These are phyloP conservation scores for Rhizoglyphus robini DNA, from an alignment of 1,140 invertebrate genomes.

Conservation along the genomic window DNA sequence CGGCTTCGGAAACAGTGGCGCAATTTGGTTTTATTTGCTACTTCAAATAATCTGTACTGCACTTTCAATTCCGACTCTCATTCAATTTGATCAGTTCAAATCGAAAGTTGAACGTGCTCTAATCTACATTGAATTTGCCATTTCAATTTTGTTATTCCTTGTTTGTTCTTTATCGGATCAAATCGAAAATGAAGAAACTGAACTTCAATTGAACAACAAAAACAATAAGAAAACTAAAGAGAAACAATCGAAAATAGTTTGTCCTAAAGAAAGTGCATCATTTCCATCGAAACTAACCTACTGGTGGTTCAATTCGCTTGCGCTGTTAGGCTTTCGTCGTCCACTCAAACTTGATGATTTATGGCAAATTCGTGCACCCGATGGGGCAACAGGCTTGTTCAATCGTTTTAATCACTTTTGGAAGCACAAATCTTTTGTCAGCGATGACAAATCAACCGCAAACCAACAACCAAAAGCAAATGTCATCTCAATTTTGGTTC, in stretches of 20 bases:
- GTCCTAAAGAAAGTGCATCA: constrained; percentile 76
- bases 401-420: neutral
- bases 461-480: neutral
- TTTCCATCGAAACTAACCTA: constrained; percentile 48
- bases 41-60: neutral
- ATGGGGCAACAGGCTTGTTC: neutral
- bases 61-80: neutral
- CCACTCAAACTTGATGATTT: constrained; percentile 1
- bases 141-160: neutral
- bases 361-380: neutral
- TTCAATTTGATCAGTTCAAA: neutral
- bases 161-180: neutral
- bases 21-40: constrained; percentile 16
- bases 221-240: neutral
- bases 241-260: constrained; percentile 31
- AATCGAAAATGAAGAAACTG: constrained; percentile 47
- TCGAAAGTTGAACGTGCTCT: neutral
- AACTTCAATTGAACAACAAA: neutral
- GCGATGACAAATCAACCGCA: neutral
- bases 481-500: neutral
- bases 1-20: constrained; percentile 5
- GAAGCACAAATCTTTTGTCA: neutral
- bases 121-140: neutral
- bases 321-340: neutral
- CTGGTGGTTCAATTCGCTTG: constrained; percentile 12